Conservation (phyloP, 2,888 invertebrate species). For the Leucoptera coffeella region DNA sequence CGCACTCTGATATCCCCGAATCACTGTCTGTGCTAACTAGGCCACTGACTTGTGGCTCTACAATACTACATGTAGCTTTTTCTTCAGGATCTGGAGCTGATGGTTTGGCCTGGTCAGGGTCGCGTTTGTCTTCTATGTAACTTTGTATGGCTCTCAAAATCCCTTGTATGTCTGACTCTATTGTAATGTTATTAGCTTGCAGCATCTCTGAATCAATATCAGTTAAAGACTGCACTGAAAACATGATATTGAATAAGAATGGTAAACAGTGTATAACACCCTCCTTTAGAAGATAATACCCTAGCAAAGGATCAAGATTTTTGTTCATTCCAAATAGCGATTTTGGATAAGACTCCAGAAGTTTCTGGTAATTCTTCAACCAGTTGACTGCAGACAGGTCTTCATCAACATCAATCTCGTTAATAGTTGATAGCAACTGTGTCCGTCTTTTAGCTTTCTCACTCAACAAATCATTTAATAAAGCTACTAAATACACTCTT, state of each 20-base stretch:
- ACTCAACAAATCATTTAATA: conserved; percentile 62
- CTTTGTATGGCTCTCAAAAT: conserved; percentile 58
- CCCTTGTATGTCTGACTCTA: conserved; percentile 49
- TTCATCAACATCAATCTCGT: conserved; percentile 62
- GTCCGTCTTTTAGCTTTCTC: conserved; percentile 62
- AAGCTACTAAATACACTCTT: conserved; percentile 58
- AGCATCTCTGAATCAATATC: conserved; percentile 52
- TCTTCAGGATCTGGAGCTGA: too few species aligned
- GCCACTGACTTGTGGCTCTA: conserved; percentile 7
- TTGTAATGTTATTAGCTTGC: conserved; percentile 49
- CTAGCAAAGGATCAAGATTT: conserved; percentile 59
- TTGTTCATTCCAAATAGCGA: conserved; percentile 56
- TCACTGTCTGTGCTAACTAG: conserved; percentile 16
- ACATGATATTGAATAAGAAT: conserved; percentile 59
- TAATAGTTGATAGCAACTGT: conserved; percentile 61
- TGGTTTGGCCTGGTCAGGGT: not conserved
- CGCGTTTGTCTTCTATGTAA: conserved; percentile 28
- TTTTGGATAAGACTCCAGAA: conserved; percentile 70
- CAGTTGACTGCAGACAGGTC: conserved; percentile 58
- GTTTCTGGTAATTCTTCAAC: conserved; percentile 75
- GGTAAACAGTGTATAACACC: conserved; percentile 73
- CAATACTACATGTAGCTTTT: not conserved
- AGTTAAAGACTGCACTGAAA: conserved; percentile 42
- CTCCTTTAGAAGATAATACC: conserved; percentile 62
- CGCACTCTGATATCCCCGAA: conserved; percentile 62